Percentiles rank a stretch among this genome's conserved stretches.
These are phyloP conservation scores for Zelleria hepariella DNA, from an alignment of 2,888 invertebrate species.

Conservation along the genomic window DNA sequence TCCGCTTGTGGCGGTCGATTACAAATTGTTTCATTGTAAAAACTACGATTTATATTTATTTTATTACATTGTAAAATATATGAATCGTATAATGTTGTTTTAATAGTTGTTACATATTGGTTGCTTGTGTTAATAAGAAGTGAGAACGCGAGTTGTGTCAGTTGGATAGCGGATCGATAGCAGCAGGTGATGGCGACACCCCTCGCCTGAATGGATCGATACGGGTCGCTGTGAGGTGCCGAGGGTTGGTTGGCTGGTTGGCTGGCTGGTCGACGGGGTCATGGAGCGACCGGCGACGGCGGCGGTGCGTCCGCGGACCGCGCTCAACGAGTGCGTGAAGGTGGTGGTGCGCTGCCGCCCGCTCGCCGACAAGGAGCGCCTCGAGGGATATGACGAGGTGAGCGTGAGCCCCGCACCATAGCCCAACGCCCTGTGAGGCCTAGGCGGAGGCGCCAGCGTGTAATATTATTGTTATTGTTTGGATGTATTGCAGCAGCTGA, in stretches of 20 bases:
- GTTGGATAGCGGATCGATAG: slow-evolving; percentile 25
- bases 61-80: slow-evolving; percentile 44
- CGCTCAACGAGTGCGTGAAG: slow-evolving; percentile 89
- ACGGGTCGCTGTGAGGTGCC: slow-evolving; percentile 28
- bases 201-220: slow-evolving; percentile 66
- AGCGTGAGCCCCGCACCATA: not conserved
- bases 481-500: slow-evolving; percentile 7
- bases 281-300: slow-evolving; percentile 26
- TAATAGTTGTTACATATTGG: slow-evolving; percentile 25
- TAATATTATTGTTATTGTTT: slow-evolving; percentile 4
- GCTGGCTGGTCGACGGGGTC: not conserved
- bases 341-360: slow-evolving; percentile 98
- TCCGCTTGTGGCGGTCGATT: slow-evolving; percentile 38
- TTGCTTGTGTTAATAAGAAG: slow-evolving; percentile 15
- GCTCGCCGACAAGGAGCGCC: slow-evolving; percentile 88
- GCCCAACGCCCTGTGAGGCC: too few relatives aligned
- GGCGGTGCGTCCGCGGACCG: slow-evolving; percentile 62
- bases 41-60: slow-evolving; percentile 59
- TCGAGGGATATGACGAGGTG: slow-evolving; percentile 78
- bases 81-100: slow-evolving; percentile 33
- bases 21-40: slow-evolving; percentile 24
- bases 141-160: slow-evolving; percentile 17
- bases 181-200: slow-evolving; percentile 55
- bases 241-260: slow-evolving; percentile 29
- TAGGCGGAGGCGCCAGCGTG: slow-evolving; percentile 14